Conservation (phyloP, 2,888 invertebrate species). For the Ormyrus rosae region DNA sequence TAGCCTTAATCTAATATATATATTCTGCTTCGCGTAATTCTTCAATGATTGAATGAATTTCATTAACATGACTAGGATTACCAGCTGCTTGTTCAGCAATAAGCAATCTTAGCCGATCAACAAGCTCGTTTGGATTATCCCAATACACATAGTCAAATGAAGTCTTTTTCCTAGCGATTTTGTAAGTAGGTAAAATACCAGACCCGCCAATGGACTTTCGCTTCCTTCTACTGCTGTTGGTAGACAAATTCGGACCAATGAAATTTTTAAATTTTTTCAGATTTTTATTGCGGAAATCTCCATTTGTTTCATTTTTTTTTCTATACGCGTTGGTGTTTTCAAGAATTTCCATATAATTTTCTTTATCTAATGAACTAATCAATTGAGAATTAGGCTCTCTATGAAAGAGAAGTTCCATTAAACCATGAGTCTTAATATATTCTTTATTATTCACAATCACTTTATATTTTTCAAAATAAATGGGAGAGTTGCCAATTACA, state of each 20-base stretch:
- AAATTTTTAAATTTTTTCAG: slow-evolving; percentile 42
- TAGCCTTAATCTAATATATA: too few species aligned
- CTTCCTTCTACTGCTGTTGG: slow-evolving; percentile 1
- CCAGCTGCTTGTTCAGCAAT: slow-evolving; percentile 44
- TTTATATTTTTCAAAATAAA: slow-evolving; percentile 34
- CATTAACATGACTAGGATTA: too few species aligned
- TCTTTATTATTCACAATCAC: slow-evolving; percentile 32
- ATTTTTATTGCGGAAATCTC: slow-evolving; percentile 20
- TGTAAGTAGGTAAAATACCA: slow-evolving; percentile 35
- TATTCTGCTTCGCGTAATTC: slow-evolving; percentile 42
- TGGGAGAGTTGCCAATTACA: slow-evolving; percentile 49
- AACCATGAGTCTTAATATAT: slow-evolving; percentile 20
- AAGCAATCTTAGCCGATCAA: slow-evolving; percentile 46
- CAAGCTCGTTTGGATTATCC: slow-evolving; percentile 51
- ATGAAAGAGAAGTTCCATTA: slow-evolving; percentile 50
- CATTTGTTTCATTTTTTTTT: slow-evolving; percentile 31
- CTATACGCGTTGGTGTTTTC: slow-evolving; percentile 41
- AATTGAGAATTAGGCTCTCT: slow-evolving; percentile 38
- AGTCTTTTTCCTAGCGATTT: slow-evolving; percentile 41
- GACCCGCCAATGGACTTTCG: slow-evolving; percentile 18
- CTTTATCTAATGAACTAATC: slow-evolving; percentile 33
- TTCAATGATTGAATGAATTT: too few species aligned
- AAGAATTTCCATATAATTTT: slow-evolving; percentile 47
- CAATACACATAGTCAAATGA: slow-evolving; percentile 51
- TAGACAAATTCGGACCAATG: slow-evolving; percentile 30